Base-by-base conservation (phyloP, 2,113 vertebrate species). In the Bungarus multicinctus region DNA sequence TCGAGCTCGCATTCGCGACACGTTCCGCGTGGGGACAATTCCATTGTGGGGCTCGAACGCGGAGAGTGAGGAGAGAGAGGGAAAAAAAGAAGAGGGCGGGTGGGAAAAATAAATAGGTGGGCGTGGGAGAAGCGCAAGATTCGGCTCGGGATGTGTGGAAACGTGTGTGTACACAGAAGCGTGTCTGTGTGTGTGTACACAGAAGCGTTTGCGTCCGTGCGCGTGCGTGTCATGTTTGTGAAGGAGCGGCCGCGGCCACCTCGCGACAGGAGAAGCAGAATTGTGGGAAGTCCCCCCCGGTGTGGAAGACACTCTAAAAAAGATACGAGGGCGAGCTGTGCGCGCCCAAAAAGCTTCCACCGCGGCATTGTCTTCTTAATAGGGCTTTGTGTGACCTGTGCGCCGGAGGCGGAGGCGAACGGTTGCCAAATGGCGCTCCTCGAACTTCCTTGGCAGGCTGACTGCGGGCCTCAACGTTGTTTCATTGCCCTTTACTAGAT, bases 301-400 rank as follows among this genome's bases (percentile, higher is more conserved):
- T 43, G 58, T 81, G 50, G n/a, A 43, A 45, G 20, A 43, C 23
- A 27, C 50, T 50, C 52, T 30, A 2, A 34, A 69, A 50, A 50
- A 23, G 34, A 14, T 23, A 22, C 50, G 25, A 25, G 27, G 54
- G 87, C 58, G 50, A 55, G 52, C 22, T 30, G 39, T 45, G 2
- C 39, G 87, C 60, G 1, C 39, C 7, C 91, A 5, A 88, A 81
- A 39, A 50, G 34, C 74, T 81, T 43, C 34, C 34, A 81, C 74
- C 74, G 5, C 18, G 27, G 87, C 52, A 9, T 25, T 54, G 45
- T 89, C 30, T 81, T 57, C 43, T 92, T 23, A 8, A 34, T 34
- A 54, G 88, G 64, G 52, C 92, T 92, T 92, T 92, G 87, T 89
- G 88, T 57, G 81, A 85, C 64, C 30, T 8, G 87, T 18, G 9